Evolutionary conservation across 2,113 vertebrate species (phyloP).

Genomic region (Nycticorax nycticorax): DNA sequence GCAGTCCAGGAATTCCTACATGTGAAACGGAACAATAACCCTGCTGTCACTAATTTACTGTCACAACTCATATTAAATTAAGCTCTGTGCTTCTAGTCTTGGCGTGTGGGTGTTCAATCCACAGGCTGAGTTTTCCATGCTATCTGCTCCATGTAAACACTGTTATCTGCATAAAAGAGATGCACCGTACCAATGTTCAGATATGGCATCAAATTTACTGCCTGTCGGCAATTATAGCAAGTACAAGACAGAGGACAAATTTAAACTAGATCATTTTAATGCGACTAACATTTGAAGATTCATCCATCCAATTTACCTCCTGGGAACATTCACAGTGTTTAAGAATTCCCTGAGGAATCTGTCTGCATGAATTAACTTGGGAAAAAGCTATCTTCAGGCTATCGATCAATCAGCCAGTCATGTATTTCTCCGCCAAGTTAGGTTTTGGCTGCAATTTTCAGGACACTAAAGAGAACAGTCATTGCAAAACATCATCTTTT

Average conservation of each 20-base stretch:
- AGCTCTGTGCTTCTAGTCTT: neutral
- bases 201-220: neutral
- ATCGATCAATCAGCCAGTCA: neutral
- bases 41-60: neutral
- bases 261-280: slow-evolving; percentile 4
- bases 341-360: slow-evolving; percentile 9
- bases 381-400: neutral
- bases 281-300: slow-evolving; percentile 12
- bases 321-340: neutral
- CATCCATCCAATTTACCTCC: neutral
- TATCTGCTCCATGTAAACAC: neutral
- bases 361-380: neutral
- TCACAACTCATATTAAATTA: neutral
- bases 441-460: neutral
- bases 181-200: neutral
- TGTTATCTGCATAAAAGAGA: neutral
- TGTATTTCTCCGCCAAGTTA: neutral
- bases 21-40: neutral
- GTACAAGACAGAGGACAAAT: slow-evolving; percentile 10
- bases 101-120: neutral
- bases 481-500: neutral
- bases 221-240: neutral
- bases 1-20: neutral
- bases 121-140: neutral
- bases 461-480: neutral